phyloP scores from a whole-genome alignment of 2,113 vertebrate species.

The Petroica traversi region DNA sequence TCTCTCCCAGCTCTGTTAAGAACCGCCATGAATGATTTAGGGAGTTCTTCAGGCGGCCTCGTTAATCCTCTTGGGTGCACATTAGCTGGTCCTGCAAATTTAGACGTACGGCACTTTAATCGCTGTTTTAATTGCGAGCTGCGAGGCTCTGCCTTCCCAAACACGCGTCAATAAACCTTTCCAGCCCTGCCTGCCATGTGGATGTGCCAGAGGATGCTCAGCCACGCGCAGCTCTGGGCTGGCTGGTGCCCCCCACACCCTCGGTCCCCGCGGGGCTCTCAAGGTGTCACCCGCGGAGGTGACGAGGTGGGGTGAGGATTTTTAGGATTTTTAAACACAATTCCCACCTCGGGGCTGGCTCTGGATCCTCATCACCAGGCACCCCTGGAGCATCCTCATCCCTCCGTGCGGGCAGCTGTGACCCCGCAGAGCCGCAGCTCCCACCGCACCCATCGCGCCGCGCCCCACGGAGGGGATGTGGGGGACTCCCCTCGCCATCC shows the following conservation, averaged over 20 bases:
- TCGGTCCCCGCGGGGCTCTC: rapidly evolving
- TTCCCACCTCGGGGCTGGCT: background rate
- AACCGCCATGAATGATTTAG: background rate
- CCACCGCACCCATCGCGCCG: rapidly evolving
- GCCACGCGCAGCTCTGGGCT: rapidly evolving
- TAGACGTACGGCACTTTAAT: slow-evolving; percentile 24
- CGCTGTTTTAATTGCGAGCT: slow-evolving; percentile 6
- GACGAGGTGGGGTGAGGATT: rapidly evolving
- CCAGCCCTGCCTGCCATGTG: background rate
- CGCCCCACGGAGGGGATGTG: rapidly evolving
- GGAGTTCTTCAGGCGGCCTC: background rate
- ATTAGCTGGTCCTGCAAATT: slow-evolving; percentile 18
- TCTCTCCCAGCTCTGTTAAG: background rate
- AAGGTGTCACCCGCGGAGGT: rapidly evolving
- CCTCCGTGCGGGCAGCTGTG: rapidly evolving
- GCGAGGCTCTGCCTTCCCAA: background rate
- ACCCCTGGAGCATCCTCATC: background rate
- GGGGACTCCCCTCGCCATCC: background rate
- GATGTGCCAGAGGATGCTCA: background rate
- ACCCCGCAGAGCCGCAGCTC: rapidly evolving
- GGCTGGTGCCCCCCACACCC: background rate
- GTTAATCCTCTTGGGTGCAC: slow-evolving; percentile 8
- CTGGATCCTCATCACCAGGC: rapidly evolving
- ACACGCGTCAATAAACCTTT: background rate
- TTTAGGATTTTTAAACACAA: rapidly evolving